These are phyloP conservation scores for Drosophila sucinea DNA, from an alignment of 1,140 invertebrate species.

Conservation along the genomic window DNA sequence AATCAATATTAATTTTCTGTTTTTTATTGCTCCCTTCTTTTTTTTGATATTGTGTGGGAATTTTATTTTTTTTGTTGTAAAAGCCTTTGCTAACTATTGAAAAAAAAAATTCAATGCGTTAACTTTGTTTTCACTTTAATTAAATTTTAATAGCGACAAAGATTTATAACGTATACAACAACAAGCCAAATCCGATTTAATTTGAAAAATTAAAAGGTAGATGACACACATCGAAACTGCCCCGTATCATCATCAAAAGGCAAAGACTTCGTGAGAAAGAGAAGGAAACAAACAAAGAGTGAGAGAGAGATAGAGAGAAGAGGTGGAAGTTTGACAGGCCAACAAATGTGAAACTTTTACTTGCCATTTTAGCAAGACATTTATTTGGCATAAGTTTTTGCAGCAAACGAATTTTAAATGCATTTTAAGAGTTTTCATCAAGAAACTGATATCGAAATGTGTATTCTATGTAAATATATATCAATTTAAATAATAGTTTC, in stretches of 20 bases:
- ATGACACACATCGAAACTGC: neutral
- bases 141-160: constrained; percentile 59
- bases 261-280: neutral
- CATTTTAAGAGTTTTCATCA: neutral
- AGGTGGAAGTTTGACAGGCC: too few species aligned
- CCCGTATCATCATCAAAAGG: neutral
- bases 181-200: constrained; percentile 35
- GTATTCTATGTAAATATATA: neutral
- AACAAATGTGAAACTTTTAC: constrained; percentile 4
- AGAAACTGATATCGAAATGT: neutral
- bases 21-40: neutral
- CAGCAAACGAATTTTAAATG: neutral
- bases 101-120: constrained; percentile 39
- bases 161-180: constrained; percentile 34
- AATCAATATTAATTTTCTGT: constrained; percentile 12
- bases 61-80: neutral
- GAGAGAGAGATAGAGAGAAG: neutral
- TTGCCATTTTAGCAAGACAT: neutral
- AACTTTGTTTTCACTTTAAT: constrained; percentile 62
- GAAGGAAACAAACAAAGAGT: neutral
- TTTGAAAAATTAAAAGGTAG: constrained; percentile 21
- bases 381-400: neutral
- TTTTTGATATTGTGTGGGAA: neutral
- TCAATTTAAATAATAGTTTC: neutral
- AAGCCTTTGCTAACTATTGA: neutral